phyloP scores from a whole-genome alignment of 2,888 invertebrate genomes.

The Hypena proboscidalis region DNA sequence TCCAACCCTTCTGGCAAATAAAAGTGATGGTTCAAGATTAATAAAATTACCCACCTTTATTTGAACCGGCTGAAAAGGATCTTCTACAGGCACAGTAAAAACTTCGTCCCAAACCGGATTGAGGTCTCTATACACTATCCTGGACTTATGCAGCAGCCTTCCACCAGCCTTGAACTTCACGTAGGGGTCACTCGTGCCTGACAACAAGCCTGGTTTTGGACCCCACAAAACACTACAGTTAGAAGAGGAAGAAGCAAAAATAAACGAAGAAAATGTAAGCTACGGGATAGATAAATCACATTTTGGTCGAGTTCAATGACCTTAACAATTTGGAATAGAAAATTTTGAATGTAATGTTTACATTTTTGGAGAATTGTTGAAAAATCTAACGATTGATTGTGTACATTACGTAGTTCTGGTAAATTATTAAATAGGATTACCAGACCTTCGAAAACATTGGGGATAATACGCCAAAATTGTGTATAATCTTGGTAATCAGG shows the following conservation, averaged over 20 bases:
- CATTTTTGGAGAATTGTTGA: too few species aligned
- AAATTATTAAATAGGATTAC: too few species aligned
- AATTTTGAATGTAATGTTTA: slow-evolving; percentile 6
- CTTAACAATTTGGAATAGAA: neutral
- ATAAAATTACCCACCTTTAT: slow-evolving; percentile 88
- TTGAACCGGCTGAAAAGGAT: slow-evolving; percentile 93
- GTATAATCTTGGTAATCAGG: too few species aligned
- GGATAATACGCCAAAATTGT: too few species aligned
- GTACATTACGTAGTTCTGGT: too few species aligned
- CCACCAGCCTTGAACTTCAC: slow-evolving; percentile 97
- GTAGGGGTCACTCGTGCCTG: slow-evolving; percentile 98
- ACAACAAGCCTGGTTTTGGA: slow-evolving; percentile 82
- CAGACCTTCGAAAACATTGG: neutral
- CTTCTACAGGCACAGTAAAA: slow-evolving; percentile 96
- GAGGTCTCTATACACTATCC: slow-evolving; percentile 96
- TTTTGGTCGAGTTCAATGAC: too few species aligned
- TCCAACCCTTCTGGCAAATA: too few species aligned
- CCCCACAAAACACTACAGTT: slow-evolving; percentile 68
- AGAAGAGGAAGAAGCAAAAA: slow-evolving; percentile 75
- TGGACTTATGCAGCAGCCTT: slow-evolving; percentile 95
- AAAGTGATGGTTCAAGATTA: neutral
- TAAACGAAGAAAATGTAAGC: slow-evolving; percentile 53
- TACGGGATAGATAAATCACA: slow-evolving; percentile 19
- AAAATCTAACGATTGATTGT: too few species aligned
- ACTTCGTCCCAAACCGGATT: slow-evolving; percentile 99